Percentiles rank a stretch among this genome's conserved stretches.
phyloP scores from a whole-genome alignment of 2,797 vertebrate species.

The Melanotaenia maccullochi region DNA sequence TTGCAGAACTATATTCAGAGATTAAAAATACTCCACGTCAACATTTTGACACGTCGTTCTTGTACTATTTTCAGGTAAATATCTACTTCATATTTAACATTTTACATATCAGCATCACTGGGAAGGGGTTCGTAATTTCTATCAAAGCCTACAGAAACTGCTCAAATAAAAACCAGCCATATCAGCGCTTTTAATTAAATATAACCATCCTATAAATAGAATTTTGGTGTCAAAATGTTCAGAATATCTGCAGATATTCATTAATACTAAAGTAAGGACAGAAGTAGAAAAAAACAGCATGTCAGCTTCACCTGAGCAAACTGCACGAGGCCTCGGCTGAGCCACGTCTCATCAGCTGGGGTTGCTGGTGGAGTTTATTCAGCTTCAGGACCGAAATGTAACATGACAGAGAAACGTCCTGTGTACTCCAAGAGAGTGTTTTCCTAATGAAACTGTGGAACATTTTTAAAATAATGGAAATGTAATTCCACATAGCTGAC shows the following conservation, averaged over 20 bases:
- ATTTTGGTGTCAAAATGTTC: constrained; percentile 34
- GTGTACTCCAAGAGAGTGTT: constrained; percentile 21
- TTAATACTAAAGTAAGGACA: constrained; percentile 47
- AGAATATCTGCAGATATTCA: constrained; percentile 51
- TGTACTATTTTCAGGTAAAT: not conserved
- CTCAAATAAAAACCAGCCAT: constrained; percentile 33
- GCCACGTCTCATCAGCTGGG: not conserved
- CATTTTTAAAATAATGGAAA: constrained; percentile 10
- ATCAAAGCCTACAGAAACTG: constrained; percentile 22
- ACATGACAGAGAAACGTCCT: constrained; percentile 16
- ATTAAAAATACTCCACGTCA: too few species aligned
- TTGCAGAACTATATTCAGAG: too few species aligned
- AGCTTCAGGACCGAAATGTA: constrained; percentile 25
- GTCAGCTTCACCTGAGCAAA: constrained; percentile 3
- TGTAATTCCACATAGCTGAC: constrained; percentile 32
- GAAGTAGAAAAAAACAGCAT: constrained; percentile 14
- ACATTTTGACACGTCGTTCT: not conserved
- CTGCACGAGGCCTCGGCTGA: not conserved
- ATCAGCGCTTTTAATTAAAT: constrained; percentile 54
- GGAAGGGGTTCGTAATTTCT: constrained; percentile 9
- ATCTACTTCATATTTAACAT: not conserved
- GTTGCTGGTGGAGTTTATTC: constrained; percentile 23
- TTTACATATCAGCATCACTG: not conserved
- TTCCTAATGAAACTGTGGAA: constrained; percentile 42
- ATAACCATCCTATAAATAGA: constrained; percentile 53